Conservation (phyloP, 2,113 vertebrate species). For the Semicossyphus pulcher region DNA sequence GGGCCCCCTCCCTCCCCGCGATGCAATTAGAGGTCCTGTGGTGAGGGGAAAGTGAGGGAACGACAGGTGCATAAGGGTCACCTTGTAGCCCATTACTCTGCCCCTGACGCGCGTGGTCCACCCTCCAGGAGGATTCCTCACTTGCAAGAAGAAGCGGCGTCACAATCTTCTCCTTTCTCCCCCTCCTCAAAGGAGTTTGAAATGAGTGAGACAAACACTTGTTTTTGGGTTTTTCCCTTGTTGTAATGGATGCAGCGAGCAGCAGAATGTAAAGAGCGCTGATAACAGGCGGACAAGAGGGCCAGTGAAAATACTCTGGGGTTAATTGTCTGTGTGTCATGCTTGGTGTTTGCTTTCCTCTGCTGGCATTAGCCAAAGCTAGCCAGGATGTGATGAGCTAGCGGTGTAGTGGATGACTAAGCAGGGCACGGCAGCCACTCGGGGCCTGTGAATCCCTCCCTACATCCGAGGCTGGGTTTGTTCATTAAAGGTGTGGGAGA, state of each 20-base stretch:
- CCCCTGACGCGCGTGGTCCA: conserved; percentile 45
- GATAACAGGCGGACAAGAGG: conserved; percentile 41
- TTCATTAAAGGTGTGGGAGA: conserved; percentile 71
- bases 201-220: conserved; percentile 12
- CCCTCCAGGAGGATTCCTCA: conserved; percentile 25
- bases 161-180: not conserved
- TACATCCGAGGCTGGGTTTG: conserved; percentile 39
- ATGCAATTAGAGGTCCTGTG: conserved; percentile 73
- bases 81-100: conserved; percentile 72
- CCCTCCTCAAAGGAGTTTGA: conserved; percentile 11
- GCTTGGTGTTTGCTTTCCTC: conserved; percentile 44
- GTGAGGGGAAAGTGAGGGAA: conserved; percentile 25
- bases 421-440: conserved; percentile 51
- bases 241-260: conserved; percentile 32
- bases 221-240: conserved; percentile 1
- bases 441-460: conserved; percentile 26
- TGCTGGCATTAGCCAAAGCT: conserved; percentile 48
- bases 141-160: conserved; percentile 4
- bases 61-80: conserved; percentile 63
- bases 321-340: conserved; percentile 71
- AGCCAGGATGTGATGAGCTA: conserved; percentile 57
- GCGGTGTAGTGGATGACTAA: conserved; percentile 66
- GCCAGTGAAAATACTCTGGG: conserved; percentile 43
- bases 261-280: conserved; percentile 48
- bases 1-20: conserved; percentile 37